Base-by-base conservation (phyloP, 2,888 invertebrate genomes). In the Steinernema hermaphroditum region DNA sequence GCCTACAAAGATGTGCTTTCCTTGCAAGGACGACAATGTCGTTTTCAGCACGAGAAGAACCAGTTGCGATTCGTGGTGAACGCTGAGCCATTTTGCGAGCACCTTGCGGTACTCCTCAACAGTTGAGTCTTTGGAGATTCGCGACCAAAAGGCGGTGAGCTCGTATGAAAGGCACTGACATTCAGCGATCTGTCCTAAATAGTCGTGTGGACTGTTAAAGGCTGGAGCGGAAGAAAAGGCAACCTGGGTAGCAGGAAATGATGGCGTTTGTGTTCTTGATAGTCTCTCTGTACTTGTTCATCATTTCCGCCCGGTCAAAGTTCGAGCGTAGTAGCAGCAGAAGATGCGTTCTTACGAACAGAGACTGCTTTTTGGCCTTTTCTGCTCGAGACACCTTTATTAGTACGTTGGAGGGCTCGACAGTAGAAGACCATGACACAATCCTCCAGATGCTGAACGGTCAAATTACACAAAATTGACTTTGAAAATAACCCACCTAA, bases 361-460 rank as follows among this genome's bases (percentile, higher is more conserved):
- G 34, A 4, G 75, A 71, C 71, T 82, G 83, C 46, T 84, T 84
- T 4, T 54, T 9, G 54, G 76, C 44, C 70, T 70, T 44, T 46
- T 74, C 73, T 0, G 71, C 69, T 0, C 54, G 49, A 8, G 72
- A 27, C 27, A 46, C 34, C 19, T 77, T 54, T 6, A 71, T 22
- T 12, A 50, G 24, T 1, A 41, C 27, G 37, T 71, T 50, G 14
- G 54, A 71, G 43, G 74, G n/a, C 2, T 46, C 69, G 1, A 72
- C 68, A 0, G 77, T 71, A 0, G 80, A 77, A 71, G 85, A 82
- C 62, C 72, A 77, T 54, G 82, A 85, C 34, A 79, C 75, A 54
- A 83, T 79, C 6, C 84, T 72, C 83, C 83, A 83, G 54, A 85
- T 82, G 29, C 80, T 81, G 68, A 46, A 78, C n/a, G n/a, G n/a